Percentiles rank a stretch among this genome's conserved stretches.
phyloP scores from a whole-genome alignment of 2,113 vertebrate species.

The Phaetusa simplex region DNA sequence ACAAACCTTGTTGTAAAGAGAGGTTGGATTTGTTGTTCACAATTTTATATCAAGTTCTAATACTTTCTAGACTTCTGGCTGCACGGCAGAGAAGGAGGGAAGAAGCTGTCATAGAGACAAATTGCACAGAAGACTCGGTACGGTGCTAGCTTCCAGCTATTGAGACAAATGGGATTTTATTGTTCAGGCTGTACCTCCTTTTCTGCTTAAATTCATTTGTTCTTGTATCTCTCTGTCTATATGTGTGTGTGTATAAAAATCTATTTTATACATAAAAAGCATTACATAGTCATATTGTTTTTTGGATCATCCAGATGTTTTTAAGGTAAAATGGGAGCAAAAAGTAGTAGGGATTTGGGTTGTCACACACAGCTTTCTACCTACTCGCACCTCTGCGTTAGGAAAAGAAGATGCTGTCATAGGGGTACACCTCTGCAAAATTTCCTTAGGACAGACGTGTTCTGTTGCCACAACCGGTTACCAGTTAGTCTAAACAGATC shows the following conservation, averaged over 20 bases:
- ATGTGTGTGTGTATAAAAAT: neutral
- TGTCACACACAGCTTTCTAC: neutral
- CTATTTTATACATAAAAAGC: neutral
- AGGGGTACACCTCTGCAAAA: neutral
- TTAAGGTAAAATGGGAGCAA: neutral
- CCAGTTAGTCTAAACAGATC: neutral
- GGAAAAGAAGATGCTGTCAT: neutral
- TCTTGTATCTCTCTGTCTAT: neutral
- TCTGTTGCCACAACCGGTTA: neutral
- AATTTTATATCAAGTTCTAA: neutral
- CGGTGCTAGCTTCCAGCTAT: neutral
- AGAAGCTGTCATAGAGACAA: neutral
- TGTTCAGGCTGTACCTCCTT: neutral
- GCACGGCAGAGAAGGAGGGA: neutral
- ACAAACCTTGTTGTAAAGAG: neutral
- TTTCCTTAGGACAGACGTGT: neutral
- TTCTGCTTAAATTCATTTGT: neutral
- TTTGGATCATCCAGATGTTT: neutral
- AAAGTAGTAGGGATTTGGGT: neutral
- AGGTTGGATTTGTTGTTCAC: neutral
- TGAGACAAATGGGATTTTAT: neutral
- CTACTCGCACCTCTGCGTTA: neutral
- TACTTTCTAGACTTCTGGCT: neutral
- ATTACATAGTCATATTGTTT: neutral
- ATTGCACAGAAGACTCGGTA: neutral